A percentile compares a stretch with the other conserved stretches of the same genome.
Conservation (phyloP, 2,888 invertebrate genomes). For the Charanyca ferruginea region DNA sequence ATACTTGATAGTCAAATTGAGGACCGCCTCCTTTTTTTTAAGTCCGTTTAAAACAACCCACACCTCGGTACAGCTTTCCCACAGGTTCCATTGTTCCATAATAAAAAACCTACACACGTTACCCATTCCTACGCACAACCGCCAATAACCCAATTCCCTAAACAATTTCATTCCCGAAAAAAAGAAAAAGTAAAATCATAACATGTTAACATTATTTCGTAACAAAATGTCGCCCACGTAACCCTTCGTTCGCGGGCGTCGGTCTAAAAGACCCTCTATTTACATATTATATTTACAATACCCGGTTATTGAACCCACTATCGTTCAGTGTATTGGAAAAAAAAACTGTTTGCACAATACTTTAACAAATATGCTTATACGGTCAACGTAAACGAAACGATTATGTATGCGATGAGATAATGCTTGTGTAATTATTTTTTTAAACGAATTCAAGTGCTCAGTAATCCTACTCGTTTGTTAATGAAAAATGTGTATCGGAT, state of each 20-base stretch:
- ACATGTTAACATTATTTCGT: conserved; percentile 63
- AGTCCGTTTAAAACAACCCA: background rate
- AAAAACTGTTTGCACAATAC: conserved; percentile 71
- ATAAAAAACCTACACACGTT: conserved; percentile 18
- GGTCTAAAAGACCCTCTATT: conserved; percentile 65
- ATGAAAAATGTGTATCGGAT: background rate
- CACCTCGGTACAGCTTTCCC: background rate
- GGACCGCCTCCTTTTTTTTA: background rate
- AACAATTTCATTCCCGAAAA: conserved; percentile 34
- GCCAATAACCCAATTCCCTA: conserved; percentile 42
- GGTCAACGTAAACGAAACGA: conserved; percentile 53
- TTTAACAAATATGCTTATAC: conserved; percentile 68
- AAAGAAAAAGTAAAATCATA: conserved; percentile 42
- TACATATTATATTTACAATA: conserved; percentile 72
- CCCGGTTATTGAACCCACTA: conserved; percentile 79
- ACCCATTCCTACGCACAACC: conserved; percentile 8
- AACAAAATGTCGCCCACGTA: conserved; percentile 67
- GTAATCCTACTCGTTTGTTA: conserved; percentile 5
- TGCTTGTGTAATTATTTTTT: conserved; percentile 43
- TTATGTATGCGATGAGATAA: conserved; percentile 45
- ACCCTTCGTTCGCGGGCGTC: conserved; percentile 58
- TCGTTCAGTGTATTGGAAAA: conserved; percentile 71
- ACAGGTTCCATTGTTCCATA: conserved; percentile 6
- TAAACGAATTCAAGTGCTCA: conserved; percentile 15
- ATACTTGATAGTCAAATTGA: background rate